Conservation (phyloP, 37 sponge, comb jelly and placozoan genomes). For the Aphrocallistes beatrix region DNA sequence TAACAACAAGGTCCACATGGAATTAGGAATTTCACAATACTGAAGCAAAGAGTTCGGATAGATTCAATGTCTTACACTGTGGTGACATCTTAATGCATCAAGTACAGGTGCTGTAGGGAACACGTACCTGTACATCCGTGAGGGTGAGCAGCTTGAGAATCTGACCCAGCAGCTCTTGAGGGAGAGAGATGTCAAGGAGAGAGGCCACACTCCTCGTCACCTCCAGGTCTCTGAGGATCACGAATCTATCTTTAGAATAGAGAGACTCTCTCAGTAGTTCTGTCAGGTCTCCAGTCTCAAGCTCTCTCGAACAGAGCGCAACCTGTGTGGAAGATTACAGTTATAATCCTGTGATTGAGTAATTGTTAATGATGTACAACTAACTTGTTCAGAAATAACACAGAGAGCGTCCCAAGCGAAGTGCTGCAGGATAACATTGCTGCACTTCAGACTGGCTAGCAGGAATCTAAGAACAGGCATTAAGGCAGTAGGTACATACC, state of each 20-base stretch:
- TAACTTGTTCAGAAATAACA: neutral
- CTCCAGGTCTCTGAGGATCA: neutral
- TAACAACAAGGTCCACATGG: no score
- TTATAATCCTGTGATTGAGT: neutral
- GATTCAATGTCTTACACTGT: no score
- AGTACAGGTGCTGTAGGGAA: no score
- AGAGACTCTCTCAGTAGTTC: neutral
- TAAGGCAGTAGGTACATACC: no score
- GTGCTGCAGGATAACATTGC: neutral
- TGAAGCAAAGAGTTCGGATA: no score
- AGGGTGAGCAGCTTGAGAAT: neutral
- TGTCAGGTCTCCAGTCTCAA: neutral
- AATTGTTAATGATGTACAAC: neutral
- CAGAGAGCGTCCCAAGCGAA: neutral
- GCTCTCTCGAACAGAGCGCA: neutral
- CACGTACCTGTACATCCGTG: neutral
- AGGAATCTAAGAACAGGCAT: neutral
- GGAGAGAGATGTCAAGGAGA: neutral
- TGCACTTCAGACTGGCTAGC: neutral
- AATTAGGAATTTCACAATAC: no score
- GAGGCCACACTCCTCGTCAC: neutral
- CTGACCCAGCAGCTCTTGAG: neutral
- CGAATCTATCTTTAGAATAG: neutral
- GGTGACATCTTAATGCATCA: no score
- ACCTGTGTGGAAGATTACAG: neutral